These are phyloP conservation scores for Rhynchomys soricoides DNA, from an alignment of 2,113 vertebrate genomes.

Conservation along the genomic window DNA sequence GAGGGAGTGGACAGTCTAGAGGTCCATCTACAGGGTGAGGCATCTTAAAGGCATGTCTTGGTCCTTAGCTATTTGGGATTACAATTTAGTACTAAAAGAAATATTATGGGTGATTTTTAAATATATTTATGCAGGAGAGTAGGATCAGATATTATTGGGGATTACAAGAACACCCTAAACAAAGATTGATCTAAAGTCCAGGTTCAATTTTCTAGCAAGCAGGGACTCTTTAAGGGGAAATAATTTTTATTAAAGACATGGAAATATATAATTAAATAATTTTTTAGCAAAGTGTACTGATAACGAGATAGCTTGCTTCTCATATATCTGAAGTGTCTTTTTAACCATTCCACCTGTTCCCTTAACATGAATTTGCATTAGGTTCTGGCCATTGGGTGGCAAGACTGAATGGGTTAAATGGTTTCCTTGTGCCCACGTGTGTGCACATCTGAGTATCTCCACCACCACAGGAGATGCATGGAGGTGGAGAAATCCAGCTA, in stretches of 20 bases:
- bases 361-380: slow-evolving; percentile 17
- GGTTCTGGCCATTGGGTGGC: slow-evolving; percentile 16
- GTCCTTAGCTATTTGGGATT: background rate
- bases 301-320: background rate
- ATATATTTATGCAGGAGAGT: background rate
- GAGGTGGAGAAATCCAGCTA: slow-evolving; percentile 83
- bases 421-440: slow-evolving; percentile 75
- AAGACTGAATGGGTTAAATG: slow-evolving; percentile 81
- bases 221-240: background rate
- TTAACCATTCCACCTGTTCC: background rate
- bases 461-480: slow-evolving; percentile 80
- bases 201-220: background rate
- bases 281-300: background rate
- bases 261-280: background rate
- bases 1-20: background rate
- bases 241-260: background rate
- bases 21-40: background rate
- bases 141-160: background rate
- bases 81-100: background rate
- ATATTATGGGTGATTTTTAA: background rate
- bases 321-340: background rate
- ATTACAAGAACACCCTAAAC: background rate
- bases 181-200: slow-evolving; percentile 35
- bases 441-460: slow-evolving; percentile 74
- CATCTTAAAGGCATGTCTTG: background rate